Base-by-base conservation (phyloP, 2,797 vertebrate species). In the Zenarchopterus dispar region DNA sequence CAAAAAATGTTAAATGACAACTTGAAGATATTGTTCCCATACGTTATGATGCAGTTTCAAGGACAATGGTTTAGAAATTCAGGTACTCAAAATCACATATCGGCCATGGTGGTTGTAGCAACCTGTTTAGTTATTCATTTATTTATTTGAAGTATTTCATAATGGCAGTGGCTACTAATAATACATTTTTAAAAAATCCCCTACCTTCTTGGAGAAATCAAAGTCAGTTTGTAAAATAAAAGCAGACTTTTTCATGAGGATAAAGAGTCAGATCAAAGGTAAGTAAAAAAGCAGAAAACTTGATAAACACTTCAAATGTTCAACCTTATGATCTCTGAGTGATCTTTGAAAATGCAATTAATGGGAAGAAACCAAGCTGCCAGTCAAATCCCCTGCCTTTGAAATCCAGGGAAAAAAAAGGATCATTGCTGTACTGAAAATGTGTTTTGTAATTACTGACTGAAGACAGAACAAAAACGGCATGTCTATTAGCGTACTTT, bases 321-420 rank as follows among this genome's bases (percentile, higher is more conserved):
- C 85, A 73, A 89, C 77, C 73, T 65, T 22, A 4, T 53, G 78
- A 84, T 79, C 84, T 70, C 18, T 0, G 31, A 26, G 66, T 78
- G 72, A 77, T 75, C 69, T 82, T 71, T 65, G 67, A 84, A 85
- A 88, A 82, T 72, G 69, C 62, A 81, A 82, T 84, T 82, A 85
- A 86, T 3, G 6, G 52, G 51, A 81, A 82, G 77, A 84, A 86
- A 78, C 75, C 56, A 56, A 73, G 57, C 49, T 55, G 80, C 73
- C 78, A 84, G 60, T 87, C 80, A 77, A 65, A 69, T 44, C 39
- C 21, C 10, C 24, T 3, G n/a, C 50, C 70, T 84, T 75, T 77
- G 71, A 80, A 82, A 81, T 56, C 15, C 11, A 33, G 49, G 15
- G 6, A 3, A 15, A 50, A 63, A 51, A 57, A 55, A 55, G 45